Conservation (phyloP, 2,113 vertebrate species). For the Oenanthe melanoleuca region DNA sequence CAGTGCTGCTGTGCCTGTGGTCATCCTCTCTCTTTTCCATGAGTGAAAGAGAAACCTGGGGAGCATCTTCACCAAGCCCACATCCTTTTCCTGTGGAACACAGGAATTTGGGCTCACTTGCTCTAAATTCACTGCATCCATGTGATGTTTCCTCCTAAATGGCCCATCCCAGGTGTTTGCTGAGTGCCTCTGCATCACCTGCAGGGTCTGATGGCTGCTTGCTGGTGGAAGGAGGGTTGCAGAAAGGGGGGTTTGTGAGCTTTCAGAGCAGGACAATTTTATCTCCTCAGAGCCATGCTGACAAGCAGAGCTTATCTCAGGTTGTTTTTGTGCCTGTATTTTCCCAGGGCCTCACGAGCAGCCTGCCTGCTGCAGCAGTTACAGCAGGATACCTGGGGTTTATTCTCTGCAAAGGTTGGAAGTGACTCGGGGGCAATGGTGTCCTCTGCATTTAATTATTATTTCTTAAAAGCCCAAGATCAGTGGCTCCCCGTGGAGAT, state of each 20-base stretch:
- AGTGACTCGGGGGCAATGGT: conserved; percentile 26
- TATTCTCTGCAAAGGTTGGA: conserved; percentile 16
- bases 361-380: not conserved
- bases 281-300: rapidly evolving
- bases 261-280: not conserved
- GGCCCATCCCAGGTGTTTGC: not conserved
- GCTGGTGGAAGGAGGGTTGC: not conserved
- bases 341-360: not conserved
- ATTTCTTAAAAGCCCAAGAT: conserved; percentile 43
- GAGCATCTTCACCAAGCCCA: not conserved
- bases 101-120: not conserved
- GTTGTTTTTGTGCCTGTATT: not conserved
- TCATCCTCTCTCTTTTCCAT: not conserved
- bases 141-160: not conserved
- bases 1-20: rapidly evolving
- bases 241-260: rapidly evolving
- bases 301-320: not conserved
- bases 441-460: conserved; percentile 54
- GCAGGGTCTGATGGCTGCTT: not conserved
- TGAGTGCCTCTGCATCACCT: not conserved
- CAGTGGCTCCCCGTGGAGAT: conserved; percentile 39
- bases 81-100: not conserved
- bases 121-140: not conserved
- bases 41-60: not conserved
- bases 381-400: conserved; percentile 1